A percentile compares a stretch with the other conserved stretches of the same genome.
These are phyloP conservation scores for Microtus pennsylvanicus DNA, from an alignment of 2,113 vertebrate species.

Conservation along the genomic window DNA sequence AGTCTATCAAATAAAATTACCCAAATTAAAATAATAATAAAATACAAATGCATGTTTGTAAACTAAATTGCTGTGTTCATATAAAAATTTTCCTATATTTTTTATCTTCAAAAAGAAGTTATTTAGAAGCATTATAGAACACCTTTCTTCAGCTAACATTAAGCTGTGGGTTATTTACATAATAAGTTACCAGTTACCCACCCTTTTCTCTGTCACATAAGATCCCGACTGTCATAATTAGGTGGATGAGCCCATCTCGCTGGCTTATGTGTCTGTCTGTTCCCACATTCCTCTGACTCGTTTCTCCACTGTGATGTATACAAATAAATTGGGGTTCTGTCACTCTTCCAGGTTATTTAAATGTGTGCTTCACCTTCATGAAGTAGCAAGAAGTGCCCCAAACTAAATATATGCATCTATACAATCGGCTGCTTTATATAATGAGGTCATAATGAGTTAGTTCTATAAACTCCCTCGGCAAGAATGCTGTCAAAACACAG, in stretches of 20 bases:
- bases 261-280: background rate
- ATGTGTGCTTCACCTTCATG: background rate
- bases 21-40: slow-evolving; percentile 47
- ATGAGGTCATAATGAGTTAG: background rate
- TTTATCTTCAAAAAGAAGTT: background rate
- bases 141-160: background rate
- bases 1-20: background rate
- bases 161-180: background rate
- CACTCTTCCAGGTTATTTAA: background rate
- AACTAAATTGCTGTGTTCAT: background rate
- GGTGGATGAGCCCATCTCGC: too few species aligned
- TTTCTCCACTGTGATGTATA: background rate
- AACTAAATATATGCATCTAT: background rate
- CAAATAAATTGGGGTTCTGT: background rate
- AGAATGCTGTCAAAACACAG: slow-evolving; percentile 1
- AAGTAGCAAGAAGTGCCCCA: background rate
- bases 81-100: background rate
- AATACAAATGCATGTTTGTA: background rate
- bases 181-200: background rate
- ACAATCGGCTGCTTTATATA: background rate
- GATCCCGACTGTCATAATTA: background rate
- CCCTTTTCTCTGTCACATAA: background rate
- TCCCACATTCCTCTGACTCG: too few species aligned
- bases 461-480: background rate
- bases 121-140: background rate